phyloP scores from a whole-genome alignment of 1,140 invertebrate genomes.

The Drosophila rufa region DNA sequence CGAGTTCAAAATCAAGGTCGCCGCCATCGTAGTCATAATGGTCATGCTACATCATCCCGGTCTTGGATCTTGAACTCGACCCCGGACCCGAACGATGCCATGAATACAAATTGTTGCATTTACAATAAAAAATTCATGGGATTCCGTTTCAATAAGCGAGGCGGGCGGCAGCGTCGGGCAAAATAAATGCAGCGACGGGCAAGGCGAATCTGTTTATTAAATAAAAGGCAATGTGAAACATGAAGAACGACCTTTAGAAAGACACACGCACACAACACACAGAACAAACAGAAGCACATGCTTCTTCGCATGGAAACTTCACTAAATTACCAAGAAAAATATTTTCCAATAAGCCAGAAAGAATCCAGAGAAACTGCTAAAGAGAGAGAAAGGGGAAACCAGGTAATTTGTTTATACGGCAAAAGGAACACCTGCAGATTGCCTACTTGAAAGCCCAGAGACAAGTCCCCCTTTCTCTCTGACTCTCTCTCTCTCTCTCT shows the following conservation, averaged over 20 bases:
- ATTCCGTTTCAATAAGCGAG: conserved; percentile 74
- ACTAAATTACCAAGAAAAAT: conserved; percentile 72
- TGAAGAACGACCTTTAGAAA: conserved; percentile 59
- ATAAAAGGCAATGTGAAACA: conserved; percentile 61
- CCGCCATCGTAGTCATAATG: conserved; percentile 22
- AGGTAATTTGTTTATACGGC: conserved; percentile 54
- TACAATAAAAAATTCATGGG: conserved; percentile 68
- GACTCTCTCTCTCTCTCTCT: neutral
- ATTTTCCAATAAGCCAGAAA: conserved; percentile 64
- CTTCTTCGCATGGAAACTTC: conserved; percentile 63
- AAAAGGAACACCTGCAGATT: conserved; percentile 72
- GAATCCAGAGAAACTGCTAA: conserved; percentile 46
- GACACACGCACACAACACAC: conserved; percentile 11
- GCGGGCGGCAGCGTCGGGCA: conserved; percentile 8
- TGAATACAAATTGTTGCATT: conserved; percentile 83
- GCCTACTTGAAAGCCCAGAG: conserved; percentile 24
- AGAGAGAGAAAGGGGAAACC: conserved; percentile 10
- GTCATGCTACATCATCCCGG: conserved; percentile 66
- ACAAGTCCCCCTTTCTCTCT: conserved; percentile 6
- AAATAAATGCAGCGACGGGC: conserved; percentile 52
- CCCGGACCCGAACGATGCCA: conserved; percentile 54
- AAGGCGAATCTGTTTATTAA: conserved; percentile 62
- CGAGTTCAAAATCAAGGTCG: conserved; percentile 81
- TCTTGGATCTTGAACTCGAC: conserved; percentile 44
- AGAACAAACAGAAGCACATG: conserved; percentile 14